Evolutionary conservation across 1,140 invertebrate genomes (phyloP).

Genomic region (Batillaria attramentaria): DNA sequence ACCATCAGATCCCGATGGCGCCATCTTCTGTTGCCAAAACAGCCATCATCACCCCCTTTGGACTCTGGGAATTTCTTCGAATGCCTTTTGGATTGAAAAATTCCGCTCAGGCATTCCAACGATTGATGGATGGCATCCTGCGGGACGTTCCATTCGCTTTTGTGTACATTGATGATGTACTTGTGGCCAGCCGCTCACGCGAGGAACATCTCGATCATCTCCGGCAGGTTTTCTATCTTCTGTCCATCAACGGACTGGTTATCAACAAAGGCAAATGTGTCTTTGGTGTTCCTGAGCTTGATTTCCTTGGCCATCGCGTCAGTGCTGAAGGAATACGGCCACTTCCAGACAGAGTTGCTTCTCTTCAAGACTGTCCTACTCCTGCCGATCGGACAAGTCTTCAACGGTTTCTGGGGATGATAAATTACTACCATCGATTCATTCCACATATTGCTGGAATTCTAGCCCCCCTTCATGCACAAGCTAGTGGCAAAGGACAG

Average conservation of each 20-base stretch:
- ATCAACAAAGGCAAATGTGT: constrained; percentile 23
- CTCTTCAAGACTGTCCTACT: not conserved
- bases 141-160: constrained; percentile 26
- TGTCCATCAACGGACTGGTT: constrained; percentile 12
- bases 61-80: constrained; percentile 43
- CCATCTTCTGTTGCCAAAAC: constrained; percentile 37
- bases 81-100: constrained; percentile 35
- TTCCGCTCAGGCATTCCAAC: constrained; percentile 28
- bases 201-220: constrained; percentile 32
- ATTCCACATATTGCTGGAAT: not conserved
- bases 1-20: constrained; percentile 43
- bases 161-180: constrained; percentile 41
- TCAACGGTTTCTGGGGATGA: constrained; percentile 33
- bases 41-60: constrained; percentile 47
- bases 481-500: constrained; percentile 22
- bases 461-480: constrained; percentile 6
- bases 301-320: constrained; percentile 22
- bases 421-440: constrained; percentile 25
- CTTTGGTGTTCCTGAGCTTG: constrained; percentile 9
- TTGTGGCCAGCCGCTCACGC: constrained; percentile 26
- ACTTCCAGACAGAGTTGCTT: constrained; percentile 2
- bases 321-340: not conserved
- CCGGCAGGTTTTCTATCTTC: constrained; percentile 15
- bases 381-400: not conserved
- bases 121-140: constrained; percentile 29